Conservation (phyloP, 2,888 invertebrate species). For the Diarsia rubi region DNA sequence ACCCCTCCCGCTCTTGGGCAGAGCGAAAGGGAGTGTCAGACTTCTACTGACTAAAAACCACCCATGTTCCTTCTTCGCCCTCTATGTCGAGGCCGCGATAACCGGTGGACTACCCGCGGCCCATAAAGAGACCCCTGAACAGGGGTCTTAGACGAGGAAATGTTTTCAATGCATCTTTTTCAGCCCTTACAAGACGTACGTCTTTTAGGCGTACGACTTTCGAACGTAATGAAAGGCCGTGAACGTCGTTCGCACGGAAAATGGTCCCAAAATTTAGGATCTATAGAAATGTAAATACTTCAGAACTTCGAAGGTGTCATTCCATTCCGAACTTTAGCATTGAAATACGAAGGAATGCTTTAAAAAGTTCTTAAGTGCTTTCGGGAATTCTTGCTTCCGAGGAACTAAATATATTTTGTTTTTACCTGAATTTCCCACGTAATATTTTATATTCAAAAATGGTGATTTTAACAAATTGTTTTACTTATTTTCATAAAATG, state of each 20-base stretch:
- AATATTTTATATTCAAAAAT: background rate
- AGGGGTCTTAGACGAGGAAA: constrained; percentile 7
- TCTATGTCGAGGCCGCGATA: too few species aligned
- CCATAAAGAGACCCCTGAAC: background rate
- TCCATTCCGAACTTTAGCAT: constrained; percentile 48
- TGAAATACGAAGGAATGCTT: constrained; percentile 53
- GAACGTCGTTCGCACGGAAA: constrained; percentile 32
- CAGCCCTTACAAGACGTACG: constrained; percentile 17
- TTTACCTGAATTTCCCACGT: background rate
- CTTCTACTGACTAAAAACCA: too few species aligned
- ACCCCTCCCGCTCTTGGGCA: too few species aligned
- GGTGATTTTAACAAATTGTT: background rate
- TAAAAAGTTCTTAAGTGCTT: constrained; percentile 52
- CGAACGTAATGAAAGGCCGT: constrained; percentile 42
- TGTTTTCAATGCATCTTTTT: constrained; percentile 7
- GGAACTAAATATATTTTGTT: constrained; percentile 2
- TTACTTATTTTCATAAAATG: background rate
- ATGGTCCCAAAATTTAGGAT: constrained; percentile 49
- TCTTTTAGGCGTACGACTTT: constrained; percentile 39
- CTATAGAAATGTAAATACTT: constrained; percentile 65
- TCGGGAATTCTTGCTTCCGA: constrained; percentile 32
- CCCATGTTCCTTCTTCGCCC: too few species aligned
- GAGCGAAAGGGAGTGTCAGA: too few species aligned
- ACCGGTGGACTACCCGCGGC: too few species aligned
- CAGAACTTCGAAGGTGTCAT: constrained; percentile 59